phyloP scores from a whole-genome alignment of 1,140 invertebrate species.

The Zaprionus ghesquierei region DNA sequence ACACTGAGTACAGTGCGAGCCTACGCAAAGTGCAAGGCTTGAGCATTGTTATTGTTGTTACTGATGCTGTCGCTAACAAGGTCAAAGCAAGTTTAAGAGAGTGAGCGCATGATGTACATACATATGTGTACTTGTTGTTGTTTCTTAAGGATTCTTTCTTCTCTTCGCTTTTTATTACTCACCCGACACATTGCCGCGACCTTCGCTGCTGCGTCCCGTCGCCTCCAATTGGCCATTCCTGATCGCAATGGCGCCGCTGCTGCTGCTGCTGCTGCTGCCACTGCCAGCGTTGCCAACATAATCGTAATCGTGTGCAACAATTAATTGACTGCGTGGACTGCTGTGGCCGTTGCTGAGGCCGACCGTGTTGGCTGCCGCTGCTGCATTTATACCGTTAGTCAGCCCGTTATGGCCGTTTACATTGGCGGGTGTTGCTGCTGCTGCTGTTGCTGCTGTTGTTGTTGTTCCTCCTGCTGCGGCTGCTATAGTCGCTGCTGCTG shows the following conservation, averaged over 20 bases:
- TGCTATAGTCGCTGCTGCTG: conserved; percentile 3
- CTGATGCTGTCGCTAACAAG: conserved; percentile 53
- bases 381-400: conserved; percentile 37
- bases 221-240: conserved; percentile 7
- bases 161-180: conserved; percentile 39
- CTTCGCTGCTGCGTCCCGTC: conserved; percentile 64
- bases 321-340: conserved; percentile 39
- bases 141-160: not conserved
- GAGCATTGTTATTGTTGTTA: conserved; percentile 14
- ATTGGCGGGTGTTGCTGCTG: conserved; percentile 45
- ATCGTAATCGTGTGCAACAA: conserved; percentile 35
- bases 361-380: conserved; percentile 11
- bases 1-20: conserved; percentile 47
- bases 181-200: conserved; percentile 58
- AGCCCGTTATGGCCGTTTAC: conserved; percentile 41
- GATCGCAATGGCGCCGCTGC: not conserved
- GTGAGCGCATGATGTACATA: not conserved
- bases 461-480: conserved; percentile 27
- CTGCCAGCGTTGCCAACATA: conserved; percentile 13
- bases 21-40: conserved; percentile 52
- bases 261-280: conserved; percentile 4
- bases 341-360: conserved; percentile 15
- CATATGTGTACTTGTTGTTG: not conserved
- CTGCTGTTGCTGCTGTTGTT: conserved; percentile 20
- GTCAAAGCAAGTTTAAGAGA: conserved; percentile 70